Evolutionary conservation across 1,140 invertebrate species (phyloP).

Genomic region (Brachionus sp.): DNA sequence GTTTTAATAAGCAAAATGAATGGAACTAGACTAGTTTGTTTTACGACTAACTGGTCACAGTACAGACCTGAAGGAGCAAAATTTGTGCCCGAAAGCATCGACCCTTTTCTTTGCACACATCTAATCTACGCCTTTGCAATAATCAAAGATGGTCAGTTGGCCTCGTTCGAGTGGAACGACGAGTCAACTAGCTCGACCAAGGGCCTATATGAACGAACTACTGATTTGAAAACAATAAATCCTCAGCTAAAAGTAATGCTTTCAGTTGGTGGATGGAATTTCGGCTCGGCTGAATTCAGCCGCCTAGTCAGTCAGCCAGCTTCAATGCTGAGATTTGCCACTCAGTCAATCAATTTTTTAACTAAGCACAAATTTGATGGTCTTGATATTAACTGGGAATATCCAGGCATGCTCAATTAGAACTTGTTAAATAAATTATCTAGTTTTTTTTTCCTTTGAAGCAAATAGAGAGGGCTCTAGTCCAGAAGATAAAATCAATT

Average conservation of each 20-base stretch:
- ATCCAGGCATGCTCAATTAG: conserved; percentile 46
- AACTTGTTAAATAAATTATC: not conserved
- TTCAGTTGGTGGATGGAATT: conserved; percentile 66
- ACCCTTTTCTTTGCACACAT: conserved; percentile 80
- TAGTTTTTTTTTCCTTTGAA: not conserved
- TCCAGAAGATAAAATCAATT: conserved; percentile 61
- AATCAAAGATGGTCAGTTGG: conserved; percentile 64
- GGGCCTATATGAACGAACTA: not conserved
- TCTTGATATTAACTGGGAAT: conserved; percentile 52
- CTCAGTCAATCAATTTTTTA: conserved; percentile 47
- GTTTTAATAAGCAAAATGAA: not conserved
- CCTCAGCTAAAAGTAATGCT: not conserved
- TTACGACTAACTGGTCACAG: conserved; percentile 85
- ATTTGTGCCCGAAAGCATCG: conserved; percentile 80
- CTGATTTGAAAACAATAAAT: not conserved
- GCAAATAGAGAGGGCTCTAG: conserved; percentile 47
- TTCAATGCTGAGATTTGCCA: not conserved
- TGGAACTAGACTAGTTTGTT: conserved; percentile 66
- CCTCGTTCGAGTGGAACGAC: conserved; percentile 77
- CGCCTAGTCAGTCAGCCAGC: conserved; percentile 72
- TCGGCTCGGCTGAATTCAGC: conserved; percentile 68
- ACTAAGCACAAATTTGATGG: conserved; percentile 60
- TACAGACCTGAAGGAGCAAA: conserved; percentile 78
- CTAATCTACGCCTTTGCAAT: conserved; percentile 90
- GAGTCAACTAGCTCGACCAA: conserved; percentile 56